Evolutionary conservation across 2,888 invertebrate genomes (phyloP), one percentile per base, ranked within the genome.

Genomic region (Ophioninae sp.): DNA sequence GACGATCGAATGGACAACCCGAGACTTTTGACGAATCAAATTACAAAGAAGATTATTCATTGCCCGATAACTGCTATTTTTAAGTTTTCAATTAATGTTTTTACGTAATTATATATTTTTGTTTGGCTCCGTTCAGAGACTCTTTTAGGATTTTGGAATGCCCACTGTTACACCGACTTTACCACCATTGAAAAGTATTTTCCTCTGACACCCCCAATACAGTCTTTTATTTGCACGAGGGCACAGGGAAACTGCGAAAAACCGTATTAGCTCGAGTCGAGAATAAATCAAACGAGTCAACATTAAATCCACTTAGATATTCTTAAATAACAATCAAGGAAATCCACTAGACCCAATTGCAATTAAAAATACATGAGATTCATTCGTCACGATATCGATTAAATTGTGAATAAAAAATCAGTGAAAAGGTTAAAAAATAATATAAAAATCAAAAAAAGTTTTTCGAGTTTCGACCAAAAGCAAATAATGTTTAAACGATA

Each of bases 11-110:
- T 44, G 64, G 79, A 37, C 67, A 21, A 50, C 13, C 75, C 57
- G 79, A 82, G 81, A 80, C 20, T 76, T 81, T 74, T 72, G 70
- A 69, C 17, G 64, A 82, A 73, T 74, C 78, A 76, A 77, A 74
- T 69, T 67, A 81, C 69, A 79, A 76, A 85, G 68, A 68, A 75
- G 75, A 82, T 84, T 74, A 82, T 21, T 61, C 61, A 10, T 68
- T 59, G 70, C 39, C 70, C 56, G 74, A 77, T 39, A 30, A 30
- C 30, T 30, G 30, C 30, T 30, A 30, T 30, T 30, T 30, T 30
- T 30, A 30, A 30, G 2, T 44, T 44, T 44, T 3, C 13, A 13
- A 50, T 50, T 6, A 50, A 50, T 50, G 2, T 10, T 50, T 50
- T 50, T 50, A 17, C 17, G 17, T 17, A 10, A 50, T 10, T 50